phyloP scores from a whole-genome alignment of 2,797 vertebrate species.

The Lepilemur ruficaudatus region DNA sequence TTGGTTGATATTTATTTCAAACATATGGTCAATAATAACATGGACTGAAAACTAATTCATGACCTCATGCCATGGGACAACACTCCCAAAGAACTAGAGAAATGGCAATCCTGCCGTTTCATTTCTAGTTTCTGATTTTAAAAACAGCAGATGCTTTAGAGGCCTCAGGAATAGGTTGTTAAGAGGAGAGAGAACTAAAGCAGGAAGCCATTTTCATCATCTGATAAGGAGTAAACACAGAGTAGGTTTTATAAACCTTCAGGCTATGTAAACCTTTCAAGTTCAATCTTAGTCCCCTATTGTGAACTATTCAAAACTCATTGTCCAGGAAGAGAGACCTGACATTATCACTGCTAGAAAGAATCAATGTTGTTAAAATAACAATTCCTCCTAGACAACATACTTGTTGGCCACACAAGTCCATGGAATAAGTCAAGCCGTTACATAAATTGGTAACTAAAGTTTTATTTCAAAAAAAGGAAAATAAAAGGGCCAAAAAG shows the following conservation, averaged over 20 bases:
- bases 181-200: slow-evolving; percentile 38
- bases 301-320: slow-evolving; percentile 52
- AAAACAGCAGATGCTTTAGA: slow-evolving; percentile 31
- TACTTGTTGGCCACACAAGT: slow-evolving; percentile 38
- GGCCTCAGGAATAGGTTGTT: neutral
- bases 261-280: slow-evolving; percentile 5
- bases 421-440: neutral
- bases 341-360: slow-evolving; percentile 51
- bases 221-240: slow-evolving; percentile 22
- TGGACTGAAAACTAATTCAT: slow-evolving; percentile 36
- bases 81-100: neutral
- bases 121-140: slow-evolving; percentile 23
- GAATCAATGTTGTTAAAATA: slow-evolving; percentile 56
- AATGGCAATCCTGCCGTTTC: slow-evolving; percentile 11
- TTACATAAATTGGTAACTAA: slow-evolving; percentile 51
- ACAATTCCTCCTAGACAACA: slow-evolving; percentile 27
- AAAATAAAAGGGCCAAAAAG: neutral
- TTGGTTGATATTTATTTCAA: slow-evolving; percentile 56
- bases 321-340: slow-evolving; percentile 17
- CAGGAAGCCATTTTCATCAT: slow-evolving; percentile 28
- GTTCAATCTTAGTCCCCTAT: neutral
- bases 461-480: slow-evolving; percentile 43
- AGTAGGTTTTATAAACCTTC: slow-evolving; percentile 37
- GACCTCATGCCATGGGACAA: neutral
- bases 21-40: slow-evolving; percentile 32